Base-by-base conservation (phyloP, 1,140 invertebrate species). In the Aphis craccivora region DNA sequence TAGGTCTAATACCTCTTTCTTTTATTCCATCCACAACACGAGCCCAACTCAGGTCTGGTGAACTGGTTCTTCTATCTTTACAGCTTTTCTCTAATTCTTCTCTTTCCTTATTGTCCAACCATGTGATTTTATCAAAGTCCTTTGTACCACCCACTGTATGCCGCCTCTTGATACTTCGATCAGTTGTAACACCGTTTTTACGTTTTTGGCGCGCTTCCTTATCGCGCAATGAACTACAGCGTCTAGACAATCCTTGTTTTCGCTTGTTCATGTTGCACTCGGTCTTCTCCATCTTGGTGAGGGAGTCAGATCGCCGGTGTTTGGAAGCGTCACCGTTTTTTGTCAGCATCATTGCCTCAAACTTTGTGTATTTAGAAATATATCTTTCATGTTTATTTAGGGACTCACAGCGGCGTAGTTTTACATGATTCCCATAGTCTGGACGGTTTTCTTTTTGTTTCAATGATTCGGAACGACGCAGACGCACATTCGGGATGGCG, bases 71-170 rank as follows among this genome's bases (percentile, higher is more conserved):
- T 8, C 96, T 94, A 86, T 96, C 95, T 92, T 95, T 95, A 55
- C 95, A 95, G 94, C 95, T 94, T 94, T 96, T 95, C 76, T 96
- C 95, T 94, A 96, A 95, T 87, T 95, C 95, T 18, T 96, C 95
- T 92, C 96, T 95, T 53, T 96, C 94, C 93, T 96, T 95, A 94
- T 96, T 96, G 93, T 96, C 96, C 93, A 96, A 94, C 96, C 96
- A 97, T 90, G 95, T 96, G 89, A 97, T 95, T 94, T 97, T 97
- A 94, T 97, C 97, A 51, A 97, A 97, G 95, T 99, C 98, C 95
- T 98, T 97, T 0, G 97, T 98, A 35, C 98, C 98, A 53, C 98
- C 98, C 0, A 99, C 98, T 2, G 98, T 99, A 95, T 99, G 98
- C n/a, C 98, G 96, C 25, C 98, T 96, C 95, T 98, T 98, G 94